Evolutionary conservation across 2,888 invertebrate genomes (phyloP).

Genomic region (Lymantria monacha): DNA sequence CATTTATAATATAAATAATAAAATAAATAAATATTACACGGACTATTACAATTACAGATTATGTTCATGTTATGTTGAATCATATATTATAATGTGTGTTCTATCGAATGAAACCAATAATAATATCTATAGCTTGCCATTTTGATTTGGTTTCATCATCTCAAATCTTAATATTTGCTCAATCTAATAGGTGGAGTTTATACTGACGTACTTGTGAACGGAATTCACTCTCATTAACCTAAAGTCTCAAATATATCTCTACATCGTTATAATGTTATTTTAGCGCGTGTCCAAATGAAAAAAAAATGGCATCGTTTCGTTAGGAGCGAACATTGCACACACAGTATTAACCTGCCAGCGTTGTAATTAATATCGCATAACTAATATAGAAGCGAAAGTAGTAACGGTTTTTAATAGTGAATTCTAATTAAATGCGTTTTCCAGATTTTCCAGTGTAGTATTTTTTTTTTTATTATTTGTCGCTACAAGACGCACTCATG

Average conservation of each 20-base stretch:
- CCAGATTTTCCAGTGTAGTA: constrained; percentile 67
- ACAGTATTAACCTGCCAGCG: constrained; percentile 39
- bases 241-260: constrained; percentile 15
- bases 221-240: constrained; percentile 23
- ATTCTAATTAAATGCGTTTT: constrained; percentile 55
- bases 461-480: constrained; percentile 51
- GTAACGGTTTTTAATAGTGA: constrained; percentile 62
- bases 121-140: constrained; percentile 14
- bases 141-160: constrained; percentile 18
- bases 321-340: constrained; percentile 15
- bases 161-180: constrained; percentile 16
- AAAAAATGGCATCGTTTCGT: constrained; percentile 14
- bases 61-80: background rate
- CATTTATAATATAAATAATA: too few species aligned
- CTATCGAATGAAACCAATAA: constrained; percentile 10
- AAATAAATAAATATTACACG: too few species aligned
- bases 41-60: constrained; percentile 3
- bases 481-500: constrained; percentile 55
- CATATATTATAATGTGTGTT: background rate
- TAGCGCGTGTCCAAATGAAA: constrained; percentile 32
- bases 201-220: constrained; percentile 8
- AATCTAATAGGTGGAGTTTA: constrained; percentile 10
- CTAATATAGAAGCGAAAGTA: constrained; percentile 66
- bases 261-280: constrained; percentile 10
- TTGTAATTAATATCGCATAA: constrained; percentile 60